Evolutionary conservation across 37 sponge, comb jelly and placozoan species (phyloP).

Genomic region (Halichondria panicea): DNA sequence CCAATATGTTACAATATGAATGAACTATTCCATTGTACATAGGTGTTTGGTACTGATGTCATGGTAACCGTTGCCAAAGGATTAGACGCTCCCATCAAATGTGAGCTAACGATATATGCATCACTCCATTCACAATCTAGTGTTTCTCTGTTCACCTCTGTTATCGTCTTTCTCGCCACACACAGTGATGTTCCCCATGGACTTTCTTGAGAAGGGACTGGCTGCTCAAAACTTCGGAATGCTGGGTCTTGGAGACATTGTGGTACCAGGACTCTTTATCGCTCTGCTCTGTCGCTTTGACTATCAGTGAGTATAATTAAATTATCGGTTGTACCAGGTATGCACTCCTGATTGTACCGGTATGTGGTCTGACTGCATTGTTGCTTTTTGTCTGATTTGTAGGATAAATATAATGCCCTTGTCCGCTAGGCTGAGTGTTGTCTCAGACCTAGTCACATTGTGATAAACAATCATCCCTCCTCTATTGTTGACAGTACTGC

Average conservation of each 20-base stretch:
- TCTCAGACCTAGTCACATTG: no score
- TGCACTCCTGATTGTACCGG: no score
- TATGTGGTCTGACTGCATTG: no score
- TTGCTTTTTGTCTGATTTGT: no score
- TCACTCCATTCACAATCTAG: neutral
- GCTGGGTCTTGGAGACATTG: slow-evolving; percentile 98
- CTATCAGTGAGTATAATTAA: slow-evolving; percentile 75
- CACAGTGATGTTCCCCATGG: slow-evolving; percentile 33
- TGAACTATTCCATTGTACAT: neutral
- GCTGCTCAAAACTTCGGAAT: slow-evolving; percentile 74
- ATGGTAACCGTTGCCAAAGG: slow-evolving; percentile 99
- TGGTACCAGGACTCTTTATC: slow-evolving; percentile 91
- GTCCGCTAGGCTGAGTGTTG: no score
- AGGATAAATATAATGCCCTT: no score
- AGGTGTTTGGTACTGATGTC: slow-evolving; percentile 99
- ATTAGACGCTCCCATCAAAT: slow-evolving; percentile 97
- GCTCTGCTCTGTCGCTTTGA: slow-evolving; percentile 94
- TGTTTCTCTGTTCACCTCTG: neutral
- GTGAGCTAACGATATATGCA: slow-evolving; percentile 35
- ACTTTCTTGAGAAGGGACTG: slow-evolving; percentile 41
- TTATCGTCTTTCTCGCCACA: slow-evolving; percentile 11
- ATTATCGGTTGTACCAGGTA: no score
- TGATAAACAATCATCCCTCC: no score
- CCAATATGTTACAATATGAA: no score
- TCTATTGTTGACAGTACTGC: no score